Percentiles rank a stretch among this genome's conserved stretches.
Evolutionary conservation across 1,140 invertebrate species (phyloP).

Genomic region (Calosoma granatense): DNA sequence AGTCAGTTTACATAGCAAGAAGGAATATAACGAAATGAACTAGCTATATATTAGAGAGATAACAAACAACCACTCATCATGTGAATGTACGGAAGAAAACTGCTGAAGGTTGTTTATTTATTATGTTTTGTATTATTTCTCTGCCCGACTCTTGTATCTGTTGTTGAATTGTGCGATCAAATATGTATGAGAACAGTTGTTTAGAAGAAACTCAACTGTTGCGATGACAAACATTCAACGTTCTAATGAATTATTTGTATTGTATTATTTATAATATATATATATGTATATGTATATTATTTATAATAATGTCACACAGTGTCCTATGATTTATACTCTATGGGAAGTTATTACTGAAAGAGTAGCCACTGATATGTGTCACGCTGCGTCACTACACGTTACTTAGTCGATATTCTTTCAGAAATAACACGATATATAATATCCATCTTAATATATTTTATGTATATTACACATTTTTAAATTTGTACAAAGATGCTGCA

Average conservation of each 20-base stretch:
- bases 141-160: no score
- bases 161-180: slow-evolving; percentile 1
- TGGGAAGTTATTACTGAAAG: slow-evolving; percentile 6
- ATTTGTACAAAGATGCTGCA: slow-evolving; percentile 7
- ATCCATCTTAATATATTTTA: slow-evolving; percentile 8
- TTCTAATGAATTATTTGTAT: neutral
- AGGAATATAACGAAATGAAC: no score
- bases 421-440: slow-evolving; percentile 6
- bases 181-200: slow-evolving; percentile 1
- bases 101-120: no score
- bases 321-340: slow-evolving; percentile 5
- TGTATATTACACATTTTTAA: slow-evolving; percentile 6
- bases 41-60: no score
- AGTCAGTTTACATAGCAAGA: no score
- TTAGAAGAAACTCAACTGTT: slow-evolving; percentile 1
- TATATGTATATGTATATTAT: slow-evolving; percentile 8
- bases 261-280: neutral
- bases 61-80: no score
- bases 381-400: neutral
- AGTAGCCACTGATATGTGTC: neutral
- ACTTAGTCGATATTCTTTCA: slow-evolving; percentile 1
- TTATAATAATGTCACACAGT: slow-evolving; percentile 6
- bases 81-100: no score
- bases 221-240: slow-evolving; percentile 4
- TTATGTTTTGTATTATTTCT: no score